Evolutionary conservation across 2,888 invertebrate species (phyloP).

Genomic region (Dynastes maya): DNA sequence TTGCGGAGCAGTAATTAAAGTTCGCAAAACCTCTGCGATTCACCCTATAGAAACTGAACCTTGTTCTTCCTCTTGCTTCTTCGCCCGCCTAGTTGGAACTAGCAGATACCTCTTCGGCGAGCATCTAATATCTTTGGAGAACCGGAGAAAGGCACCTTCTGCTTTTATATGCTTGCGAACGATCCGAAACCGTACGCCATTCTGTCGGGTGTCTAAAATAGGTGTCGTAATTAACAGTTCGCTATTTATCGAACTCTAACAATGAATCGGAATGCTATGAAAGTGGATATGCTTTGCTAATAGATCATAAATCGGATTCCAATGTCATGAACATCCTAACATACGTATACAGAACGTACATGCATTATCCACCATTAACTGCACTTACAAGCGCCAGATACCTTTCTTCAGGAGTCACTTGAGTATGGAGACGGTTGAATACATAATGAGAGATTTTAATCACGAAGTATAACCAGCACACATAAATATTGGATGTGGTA

Average conservation of each 20-base stretch:
- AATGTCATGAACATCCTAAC: too few relatives aligned
- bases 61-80: not conserved
- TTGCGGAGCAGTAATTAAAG: conserved; percentile 36
- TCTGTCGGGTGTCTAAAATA: not conserved
- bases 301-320: not conserved
- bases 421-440: too few relatives aligned
- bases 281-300: not conserved
- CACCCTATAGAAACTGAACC: not conserved
- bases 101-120: not conserved
- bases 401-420: too few relatives aligned
- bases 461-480: too few relatives aligned
- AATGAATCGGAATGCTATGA: not conserved
- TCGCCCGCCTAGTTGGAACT: not conserved
- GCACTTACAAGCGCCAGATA: too few relatives aligned
- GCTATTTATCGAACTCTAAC: conserved; percentile 15
- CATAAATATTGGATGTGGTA: too few relatives aligned
- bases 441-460: too few relatives aligned
- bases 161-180: not conserved
- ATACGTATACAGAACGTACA: too few relatives aligned
- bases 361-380: too few relatives aligned
- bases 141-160: conserved; percentile 3
- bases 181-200: not conserved
- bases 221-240: conserved; percentile 39
- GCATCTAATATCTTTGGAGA: not conserved
- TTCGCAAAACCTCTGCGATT: conserved; percentile 13